Conservation (phyloP, 2,888 invertebrate species). For the Pachliopta kotzebuea region DNA sequence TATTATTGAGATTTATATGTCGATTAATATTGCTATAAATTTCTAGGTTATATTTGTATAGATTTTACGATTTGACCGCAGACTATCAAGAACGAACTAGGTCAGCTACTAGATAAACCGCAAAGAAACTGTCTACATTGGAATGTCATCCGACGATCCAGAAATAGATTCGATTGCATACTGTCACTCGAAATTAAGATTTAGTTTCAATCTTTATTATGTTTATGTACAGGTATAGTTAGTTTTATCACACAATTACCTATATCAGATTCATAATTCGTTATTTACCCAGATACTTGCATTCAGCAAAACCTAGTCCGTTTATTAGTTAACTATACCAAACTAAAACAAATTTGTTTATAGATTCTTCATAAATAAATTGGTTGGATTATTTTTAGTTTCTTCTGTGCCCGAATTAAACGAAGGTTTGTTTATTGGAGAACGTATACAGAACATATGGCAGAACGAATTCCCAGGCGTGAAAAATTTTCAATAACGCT, state of each 20-base stretch:
- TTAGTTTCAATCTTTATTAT: no score
- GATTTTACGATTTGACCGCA: conserved; percentile 13
- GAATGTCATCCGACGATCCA: not conserved
- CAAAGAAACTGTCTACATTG: conserved; percentile 2
- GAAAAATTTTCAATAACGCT: conserved; percentile 26
- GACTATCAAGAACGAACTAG: conserved; percentile 9
- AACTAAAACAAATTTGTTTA: not conserved
- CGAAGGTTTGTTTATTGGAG: conserved; percentile 21
- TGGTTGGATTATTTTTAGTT: not conserved
- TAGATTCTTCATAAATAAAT: not conserved
- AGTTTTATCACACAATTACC: not conserved
- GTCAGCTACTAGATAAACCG: conserved; percentile 11
- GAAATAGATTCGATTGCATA: not conserved
- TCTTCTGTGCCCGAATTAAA: conserved; percentile 3
- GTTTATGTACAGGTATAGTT: no score
- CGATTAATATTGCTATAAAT: conserved; percentile 1
- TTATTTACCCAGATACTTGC: no score
- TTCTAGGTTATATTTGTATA: not conserved
- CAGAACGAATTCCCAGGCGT: conserved; percentile 30
- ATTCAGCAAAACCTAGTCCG: not conserved
- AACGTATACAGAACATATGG: conserved; percentile 17
- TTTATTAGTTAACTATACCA: not conserved
- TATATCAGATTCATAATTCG: not conserved
- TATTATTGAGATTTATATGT: no score
- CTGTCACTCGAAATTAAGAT: not conserved